Evolutionary conservation across 2,797 vertebrate genomes (phyloP).

Genomic region (Ptychadena robeensis): DNA sequence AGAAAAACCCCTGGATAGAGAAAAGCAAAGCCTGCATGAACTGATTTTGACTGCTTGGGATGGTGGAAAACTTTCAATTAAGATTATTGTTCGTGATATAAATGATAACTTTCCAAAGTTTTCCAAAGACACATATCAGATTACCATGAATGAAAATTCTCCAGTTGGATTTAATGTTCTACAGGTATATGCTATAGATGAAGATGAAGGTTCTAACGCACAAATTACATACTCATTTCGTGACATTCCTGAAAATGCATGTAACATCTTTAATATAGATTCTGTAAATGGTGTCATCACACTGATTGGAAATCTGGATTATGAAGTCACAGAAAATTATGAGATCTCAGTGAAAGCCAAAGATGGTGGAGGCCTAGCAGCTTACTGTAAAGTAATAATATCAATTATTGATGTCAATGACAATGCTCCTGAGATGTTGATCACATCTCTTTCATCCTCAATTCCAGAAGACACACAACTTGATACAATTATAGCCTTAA

Average conservation of each 20-base stretch:
- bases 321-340: conserved; percentile 82
- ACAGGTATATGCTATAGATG: conserved; percentile 63
- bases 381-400: conserved; percentile 82
- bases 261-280: conserved; percentile 80
- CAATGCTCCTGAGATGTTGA: conserved; percentile 83
- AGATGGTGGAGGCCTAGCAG: conserved; percentile 83
- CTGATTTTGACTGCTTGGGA: conserved; percentile 67
- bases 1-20: conserved; percentile 65
- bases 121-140: conserved; percentile 57
- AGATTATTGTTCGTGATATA: conserved; percentile 63
- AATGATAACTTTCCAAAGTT: conserved; percentile 71
- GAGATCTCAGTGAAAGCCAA: conserved; percentile 85
- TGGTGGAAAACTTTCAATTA: conserved; percentile 64
- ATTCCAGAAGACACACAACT: conserved; percentile 81
- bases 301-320: conserved; percentile 84
- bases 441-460: conserved; percentile 83
- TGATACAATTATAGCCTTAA: conserved; percentile 83
- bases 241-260: conserved; percentile 59
- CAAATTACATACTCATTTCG: conserved; percentile 68
- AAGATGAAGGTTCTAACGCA: conserved; percentile 68
- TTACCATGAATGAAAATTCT: conserved; percentile 65
- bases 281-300: conserved; percentile 80
- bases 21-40: conserved; percentile 65
- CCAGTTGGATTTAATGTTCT: conserved; percentile 62
- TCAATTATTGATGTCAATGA: conserved; percentile 86